A percentile compares a stretch with the other conserved stretches of the same genome.
phyloP scores from a whole-genome alignment of 2,888 invertebrate genomes.

The Diaprepes abbreviatus region DNA sequence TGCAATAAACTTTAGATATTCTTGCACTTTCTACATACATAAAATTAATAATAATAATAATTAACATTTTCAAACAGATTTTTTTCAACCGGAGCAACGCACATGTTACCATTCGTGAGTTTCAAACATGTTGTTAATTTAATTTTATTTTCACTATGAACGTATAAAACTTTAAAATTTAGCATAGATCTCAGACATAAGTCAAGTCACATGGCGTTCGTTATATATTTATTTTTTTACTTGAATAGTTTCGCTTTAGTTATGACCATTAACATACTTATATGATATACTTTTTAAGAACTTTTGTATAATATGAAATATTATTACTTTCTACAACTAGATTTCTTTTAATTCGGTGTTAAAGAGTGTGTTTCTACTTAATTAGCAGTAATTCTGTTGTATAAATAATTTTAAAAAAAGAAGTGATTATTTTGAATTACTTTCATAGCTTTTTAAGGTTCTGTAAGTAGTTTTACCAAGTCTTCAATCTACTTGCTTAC shows the following conservation, averaged over 20 bases:
- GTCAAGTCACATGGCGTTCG: slow-evolving; percentile 12
- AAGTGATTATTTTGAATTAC: no score
- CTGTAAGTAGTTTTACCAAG: no score
- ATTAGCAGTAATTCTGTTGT: slow-evolving; percentile 9
- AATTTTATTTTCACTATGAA: slow-evolving; percentile 1
- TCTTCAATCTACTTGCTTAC: no score
- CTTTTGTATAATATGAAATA: slow-evolving; percentile 29
- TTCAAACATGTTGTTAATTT: background rate
- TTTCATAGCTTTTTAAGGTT: no score
- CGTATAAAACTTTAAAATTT: slow-evolving; percentile 4
- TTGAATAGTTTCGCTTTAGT: slow-evolving; percentile 21
- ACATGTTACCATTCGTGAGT: slow-evolving; percentile 11
- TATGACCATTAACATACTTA: slow-evolving; percentile 37
- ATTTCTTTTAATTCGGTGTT: slow-evolving; percentile 19
- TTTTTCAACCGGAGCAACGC: background rate
- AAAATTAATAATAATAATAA: slow-evolving; percentile 5
- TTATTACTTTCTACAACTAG: slow-evolving; percentile 29
- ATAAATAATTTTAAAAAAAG: no score
- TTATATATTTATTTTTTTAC: slow-evolving; percentile 1
- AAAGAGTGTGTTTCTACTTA: slow-evolving; percentile 15
- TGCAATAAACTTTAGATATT: background rate
- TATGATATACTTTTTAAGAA: slow-evolving; percentile 20
- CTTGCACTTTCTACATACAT: slow-evolving; percentile 1
- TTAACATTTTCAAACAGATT: slow-evolving; percentile 2
- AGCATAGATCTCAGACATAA: background rate